These are phyloP conservation scores for Andricus curvator DNA, from an alignment of 2,888 invertebrate species.

Conservation along the genomic window DNA sequence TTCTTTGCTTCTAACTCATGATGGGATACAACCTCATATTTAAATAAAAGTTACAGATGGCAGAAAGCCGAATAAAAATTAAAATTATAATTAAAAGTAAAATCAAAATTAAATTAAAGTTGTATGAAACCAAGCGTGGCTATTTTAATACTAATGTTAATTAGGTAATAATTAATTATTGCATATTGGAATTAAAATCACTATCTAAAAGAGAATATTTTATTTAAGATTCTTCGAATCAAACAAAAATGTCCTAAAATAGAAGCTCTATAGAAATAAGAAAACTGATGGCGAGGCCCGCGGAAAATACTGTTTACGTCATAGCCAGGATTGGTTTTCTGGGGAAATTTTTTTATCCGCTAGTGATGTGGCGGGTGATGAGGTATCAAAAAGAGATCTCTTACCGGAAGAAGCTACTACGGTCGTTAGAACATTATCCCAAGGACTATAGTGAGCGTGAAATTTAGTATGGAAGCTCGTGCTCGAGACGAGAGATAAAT, in stretches of 20 bases:
- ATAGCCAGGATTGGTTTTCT: neutral
- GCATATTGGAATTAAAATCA: neutral
- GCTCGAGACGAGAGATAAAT: slow-evolving; percentile 40
- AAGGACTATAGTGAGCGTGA: slow-evolving; percentile 35
- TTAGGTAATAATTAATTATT: neutral
- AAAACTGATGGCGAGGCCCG: neutral
- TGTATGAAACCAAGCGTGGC: no score
- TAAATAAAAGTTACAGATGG: no score
- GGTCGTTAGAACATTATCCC: slow-evolving; percentile 32
- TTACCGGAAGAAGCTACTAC: slow-evolving; percentile 23
- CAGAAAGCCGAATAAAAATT: no score
- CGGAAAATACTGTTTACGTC: neutral
- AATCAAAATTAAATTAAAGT: no score
- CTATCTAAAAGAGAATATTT: neutral
- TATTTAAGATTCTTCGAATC: neutral
- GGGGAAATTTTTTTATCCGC: neutral
- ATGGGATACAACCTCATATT: no score
- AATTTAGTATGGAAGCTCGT: slow-evolving; percentile 34
- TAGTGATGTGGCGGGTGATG: neutral
- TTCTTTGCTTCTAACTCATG: no score
- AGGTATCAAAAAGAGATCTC: slow-evolving; percentile 17
- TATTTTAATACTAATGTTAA: no score
- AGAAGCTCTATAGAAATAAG: neutral
- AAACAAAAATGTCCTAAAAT: neutral
- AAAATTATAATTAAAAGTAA: no score